phyloP scores from a whole-genome alignment of 2,797 vertebrate genomes.

The Periparus ater region DNA sequence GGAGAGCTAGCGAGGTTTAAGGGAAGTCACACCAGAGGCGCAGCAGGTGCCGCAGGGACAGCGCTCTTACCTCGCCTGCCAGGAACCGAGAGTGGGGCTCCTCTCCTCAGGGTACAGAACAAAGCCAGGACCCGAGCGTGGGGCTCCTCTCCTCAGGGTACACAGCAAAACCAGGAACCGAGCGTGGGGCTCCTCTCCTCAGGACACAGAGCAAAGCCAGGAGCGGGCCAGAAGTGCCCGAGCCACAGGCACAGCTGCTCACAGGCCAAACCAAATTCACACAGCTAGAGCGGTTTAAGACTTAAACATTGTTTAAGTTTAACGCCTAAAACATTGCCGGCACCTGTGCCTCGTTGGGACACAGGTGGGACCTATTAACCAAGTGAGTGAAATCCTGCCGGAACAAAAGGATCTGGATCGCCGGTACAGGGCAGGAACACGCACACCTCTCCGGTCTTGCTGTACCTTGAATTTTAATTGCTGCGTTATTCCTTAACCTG shows the following conservation, averaged over 20 bases:
- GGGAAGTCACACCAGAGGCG: not conserved
- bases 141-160: too few relatives aligned
- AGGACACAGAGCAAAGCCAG: too few relatives aligned
- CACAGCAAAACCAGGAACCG: too few relatives aligned
- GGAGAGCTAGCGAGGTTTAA: not conserved
- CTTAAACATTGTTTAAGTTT: not conserved
- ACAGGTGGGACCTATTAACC: not conserved
- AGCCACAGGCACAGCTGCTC: not conserved
- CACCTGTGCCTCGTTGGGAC: not conserved
- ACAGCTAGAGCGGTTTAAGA: fast-evolving
- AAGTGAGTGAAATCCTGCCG: not conserved
- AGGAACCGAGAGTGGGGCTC: fast-evolving
- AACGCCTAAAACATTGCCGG: too few relatives aligned
- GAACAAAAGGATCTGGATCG: not conserved
- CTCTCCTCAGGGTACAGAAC: fast-evolving
- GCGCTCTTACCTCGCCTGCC: too few relatives aligned
- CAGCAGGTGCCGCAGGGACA: too few relatives aligned
- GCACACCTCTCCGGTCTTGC: not conserved
- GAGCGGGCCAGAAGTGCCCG: too few relatives aligned
- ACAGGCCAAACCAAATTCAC: too few relatives aligned
- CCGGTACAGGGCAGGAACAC: not conserved
- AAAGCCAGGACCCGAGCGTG: too few relatives aligned
- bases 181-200: too few relatives aligned
- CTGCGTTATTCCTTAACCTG: not conserved
- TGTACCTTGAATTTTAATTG: not conserved